These are phyloP conservation scores for Xanthorhoe spadicearia DNA, from an alignment of 2,888 invertebrate species.

Conservation along the genomic window DNA sequence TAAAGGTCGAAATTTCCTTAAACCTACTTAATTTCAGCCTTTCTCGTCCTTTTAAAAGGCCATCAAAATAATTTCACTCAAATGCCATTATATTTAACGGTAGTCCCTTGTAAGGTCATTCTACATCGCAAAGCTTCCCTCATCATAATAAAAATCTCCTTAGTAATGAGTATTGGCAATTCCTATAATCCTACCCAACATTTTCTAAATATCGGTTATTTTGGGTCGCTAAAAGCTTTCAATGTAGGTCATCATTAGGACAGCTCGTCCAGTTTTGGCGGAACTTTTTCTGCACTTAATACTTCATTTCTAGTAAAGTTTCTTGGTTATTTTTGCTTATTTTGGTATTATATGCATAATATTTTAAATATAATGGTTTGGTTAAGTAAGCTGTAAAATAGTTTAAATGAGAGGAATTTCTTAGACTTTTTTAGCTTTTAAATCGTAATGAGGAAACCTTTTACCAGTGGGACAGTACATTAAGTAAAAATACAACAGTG, in stretches of 20 bases:
- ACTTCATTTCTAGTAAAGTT: no score
- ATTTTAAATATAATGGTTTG: no score
- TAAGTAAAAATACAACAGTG: background rate
- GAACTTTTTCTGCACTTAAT: no score
- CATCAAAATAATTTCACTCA: conserved; percentile 22
- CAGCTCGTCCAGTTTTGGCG: conserved; percentile 6
- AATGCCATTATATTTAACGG: conserved; percentile 16
- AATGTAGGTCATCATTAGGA: conserved; percentile 7
- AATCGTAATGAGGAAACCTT: no score
- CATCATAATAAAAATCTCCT: conserved; percentile 36
- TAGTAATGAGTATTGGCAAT: conserved; percentile 36
- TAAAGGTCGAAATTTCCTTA: background rate
- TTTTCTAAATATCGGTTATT: conserved; percentile 40
- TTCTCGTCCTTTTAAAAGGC: conserved; percentile 19
- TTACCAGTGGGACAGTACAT: no score
- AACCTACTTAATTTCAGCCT: background rate
- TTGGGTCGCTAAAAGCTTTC: conserved; percentile 38
- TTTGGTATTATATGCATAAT: no score
- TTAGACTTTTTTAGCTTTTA: no score
- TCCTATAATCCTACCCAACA: conserved; percentile 35
- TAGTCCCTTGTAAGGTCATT: conserved; percentile 23
- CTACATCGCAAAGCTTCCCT: conserved; percentile 29
- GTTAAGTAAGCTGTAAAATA: no score
- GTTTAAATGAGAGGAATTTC: no score
- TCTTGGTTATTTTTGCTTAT: no score